These are phyloP conservation scores for Leptatherina wallacei DNA, from an alignment of 2,797 vertebrate species.

Conservation along the genomic window DNA sequence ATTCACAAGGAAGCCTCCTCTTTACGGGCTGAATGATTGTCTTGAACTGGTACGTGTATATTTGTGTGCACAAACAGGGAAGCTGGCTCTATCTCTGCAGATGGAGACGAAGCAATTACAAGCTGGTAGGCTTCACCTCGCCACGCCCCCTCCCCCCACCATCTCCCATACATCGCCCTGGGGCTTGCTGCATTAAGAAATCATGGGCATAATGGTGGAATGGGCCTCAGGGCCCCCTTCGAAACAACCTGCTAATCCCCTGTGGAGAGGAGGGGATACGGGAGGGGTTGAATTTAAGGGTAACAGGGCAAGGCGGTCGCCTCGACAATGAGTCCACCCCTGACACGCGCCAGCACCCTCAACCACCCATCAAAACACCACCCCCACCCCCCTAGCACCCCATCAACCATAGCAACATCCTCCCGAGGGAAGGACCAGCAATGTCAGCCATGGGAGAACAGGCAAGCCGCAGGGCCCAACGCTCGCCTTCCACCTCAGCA, in stretches of 20 bases:
- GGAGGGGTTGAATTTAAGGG: conserved; percentile 40
- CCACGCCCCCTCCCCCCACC: conserved; percentile 55
- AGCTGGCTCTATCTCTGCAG: conserved; percentile 58
- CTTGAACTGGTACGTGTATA: conserved; percentile 18
- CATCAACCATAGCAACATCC: conserved; percentile 48
- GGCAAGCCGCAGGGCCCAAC: conserved; percentile 43
- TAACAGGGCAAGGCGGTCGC: conserved; percentile 59
- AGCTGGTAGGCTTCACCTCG: conserved; percentile 68
- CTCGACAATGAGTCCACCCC: conserved; percentile 66
- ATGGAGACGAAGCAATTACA: conserved; percentile 79
- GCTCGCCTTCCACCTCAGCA: conserved; percentile 12
- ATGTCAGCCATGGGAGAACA: conserved; percentile 51
- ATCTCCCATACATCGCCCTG: conserved; percentile 47
- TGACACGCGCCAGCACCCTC: conserved; percentile 74
- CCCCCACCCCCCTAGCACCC: conserved; percentile 34
- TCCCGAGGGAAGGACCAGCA: conserved; percentile 41
- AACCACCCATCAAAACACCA: conserved; percentile 26
- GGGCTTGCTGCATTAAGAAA: conserved; percentile 72
- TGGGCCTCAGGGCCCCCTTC: conserved; percentile 60
- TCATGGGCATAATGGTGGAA: conserved; percentile 81
- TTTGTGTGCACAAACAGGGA: conserved; percentile 17
- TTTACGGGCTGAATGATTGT: conserved; percentile 38
- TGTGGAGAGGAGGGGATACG: conserved; percentile 46
- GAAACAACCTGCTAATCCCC: conserved; percentile 86
- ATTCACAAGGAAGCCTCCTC: conserved; percentile 51